phyloP scores from a whole-genome alignment of 2,797 vertebrate species.

The Trachops cirrhosus region DNA sequence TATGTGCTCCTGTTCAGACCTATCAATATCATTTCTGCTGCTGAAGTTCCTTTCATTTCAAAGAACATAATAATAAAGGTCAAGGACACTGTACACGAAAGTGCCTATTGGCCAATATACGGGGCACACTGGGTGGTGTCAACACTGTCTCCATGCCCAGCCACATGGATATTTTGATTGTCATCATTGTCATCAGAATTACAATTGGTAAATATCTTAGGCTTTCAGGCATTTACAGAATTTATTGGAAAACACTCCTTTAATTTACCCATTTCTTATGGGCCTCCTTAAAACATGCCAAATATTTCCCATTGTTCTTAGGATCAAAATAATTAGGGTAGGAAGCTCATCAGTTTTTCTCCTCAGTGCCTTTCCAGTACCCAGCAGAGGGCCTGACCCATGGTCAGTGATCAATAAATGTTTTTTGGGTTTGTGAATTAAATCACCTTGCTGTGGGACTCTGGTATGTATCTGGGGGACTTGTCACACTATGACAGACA shows the following conservation, averaged over 20 bases:
- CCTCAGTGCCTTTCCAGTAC: not conserved
- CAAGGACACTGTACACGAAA: not conserved
- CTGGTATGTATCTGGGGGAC: not conserved
- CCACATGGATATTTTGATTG: not conserved
- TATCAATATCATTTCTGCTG: not conserved
- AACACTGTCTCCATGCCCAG: not conserved
- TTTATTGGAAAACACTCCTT: not conserved
- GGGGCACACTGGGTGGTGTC: not conserved
- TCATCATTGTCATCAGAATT: not conserved
- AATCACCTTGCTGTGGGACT: not conserved
- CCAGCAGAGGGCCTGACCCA: not conserved
- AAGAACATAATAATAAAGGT: not conserved
- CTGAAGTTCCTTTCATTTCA: not conserved
- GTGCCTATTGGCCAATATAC: fast-evolving
- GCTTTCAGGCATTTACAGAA: not conserved
- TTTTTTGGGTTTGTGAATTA: not conserved
- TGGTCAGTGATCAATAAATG: not conserved
- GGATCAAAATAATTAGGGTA: not conserved
- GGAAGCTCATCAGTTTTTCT: not conserved
- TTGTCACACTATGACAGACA: not conserved
- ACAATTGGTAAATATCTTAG: not conserved
- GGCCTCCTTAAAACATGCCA: not conserved
- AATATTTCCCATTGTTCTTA: not conserved
- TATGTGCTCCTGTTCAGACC: not conserved
- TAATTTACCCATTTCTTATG: not conserved